Conservation (phyloP, 92 coral and sea anemone species). For the Phenganax marumi region DNA sequence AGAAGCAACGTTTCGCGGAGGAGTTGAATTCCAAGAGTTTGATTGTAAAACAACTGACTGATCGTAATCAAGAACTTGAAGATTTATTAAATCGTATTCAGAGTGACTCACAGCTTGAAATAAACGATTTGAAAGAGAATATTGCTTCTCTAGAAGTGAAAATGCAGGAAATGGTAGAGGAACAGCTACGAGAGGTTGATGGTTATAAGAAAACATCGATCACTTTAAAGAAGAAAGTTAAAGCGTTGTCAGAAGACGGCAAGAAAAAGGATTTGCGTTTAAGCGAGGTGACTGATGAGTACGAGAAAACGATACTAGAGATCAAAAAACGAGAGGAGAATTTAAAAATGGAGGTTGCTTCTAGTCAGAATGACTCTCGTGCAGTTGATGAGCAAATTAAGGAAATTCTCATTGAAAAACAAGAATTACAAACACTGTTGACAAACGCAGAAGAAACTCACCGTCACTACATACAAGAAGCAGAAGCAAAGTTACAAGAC, state of each 20-base stretch:
- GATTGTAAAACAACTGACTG: slow-evolving; percentile 61
- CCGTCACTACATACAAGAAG: slow-evolving; percentile 56
- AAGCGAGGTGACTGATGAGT: slow-evolving; percentile 55
- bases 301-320: slow-evolving; percentile 67
- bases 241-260: slow-evolving; percentile 71
- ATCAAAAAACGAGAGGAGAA: slow-evolving; percentile 68
- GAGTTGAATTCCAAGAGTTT: slow-evolving; percentile 47
- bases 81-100: slow-evolving; percentile 63
- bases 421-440: slow-evolving; percentile 65
- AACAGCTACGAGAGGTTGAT: slow-evolving; percentile 62
- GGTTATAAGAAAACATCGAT: slow-evolving; percentile 23
- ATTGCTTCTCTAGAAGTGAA: slow-evolving; percentile 41
- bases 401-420: slow-evolving; percentile 69
- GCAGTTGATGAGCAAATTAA: slow-evolving; percentile 79
- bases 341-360: slow-evolving; percentile 62
- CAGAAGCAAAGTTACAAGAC: slow-evolving; percentile 58
- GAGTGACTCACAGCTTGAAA: slow-evolving; percentile 54
- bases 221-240: slow-evolving; percentile 60
- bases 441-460: slow-evolving; percentile 57
- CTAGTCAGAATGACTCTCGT: slow-evolving; percentile 73
- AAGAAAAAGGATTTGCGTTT: slow-evolving; percentile 66
- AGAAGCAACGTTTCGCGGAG: neutral
- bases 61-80: slow-evolving; percentile 64
- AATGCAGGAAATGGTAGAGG: slow-evolving; percentile 62
- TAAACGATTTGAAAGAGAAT: slow-evolving; percentile 58